These are phyloP conservation scores for Stenolophus ochropezus DNA, from an alignment of 2,888 invertebrate genomes.

Conservation along the genomic window DNA sequence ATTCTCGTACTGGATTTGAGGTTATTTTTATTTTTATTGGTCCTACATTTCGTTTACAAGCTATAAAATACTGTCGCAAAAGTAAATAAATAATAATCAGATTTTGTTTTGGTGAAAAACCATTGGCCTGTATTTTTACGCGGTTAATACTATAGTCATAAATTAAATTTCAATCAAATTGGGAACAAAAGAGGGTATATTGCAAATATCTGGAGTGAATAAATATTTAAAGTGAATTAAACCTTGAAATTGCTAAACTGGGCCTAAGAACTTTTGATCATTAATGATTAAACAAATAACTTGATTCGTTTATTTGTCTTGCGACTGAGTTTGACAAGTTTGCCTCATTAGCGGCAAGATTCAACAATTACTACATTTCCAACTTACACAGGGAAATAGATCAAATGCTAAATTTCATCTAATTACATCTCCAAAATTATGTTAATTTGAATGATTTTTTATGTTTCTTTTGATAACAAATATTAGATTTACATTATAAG, in stretches of 20 bases:
- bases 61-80: constrained; percentile 28
- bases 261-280: constrained; percentile 16
- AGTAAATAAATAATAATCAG: constrained; percentile 37
- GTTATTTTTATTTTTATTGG: constrained; percentile 40
- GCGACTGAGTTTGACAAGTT: background rate
- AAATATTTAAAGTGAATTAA: constrained; percentile 18
- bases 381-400: too few relatives aligned
- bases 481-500: too few relatives aligned
- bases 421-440: too few relatives aligned
- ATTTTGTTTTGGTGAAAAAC: background rate
- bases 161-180: constrained; percentile 23
- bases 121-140: constrained; percentile 2
- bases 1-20: background rate
- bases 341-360: background rate
- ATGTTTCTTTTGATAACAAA: too few relatives aligned
- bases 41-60: constrained; percentile 46
- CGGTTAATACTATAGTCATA: background rate
- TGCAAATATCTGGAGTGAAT: background rate
- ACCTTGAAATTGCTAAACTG: background rate
- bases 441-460: too few relatives aligned
- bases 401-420: too few relatives aligned
- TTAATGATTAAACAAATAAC: constrained; percentile 33
- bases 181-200: background rate
- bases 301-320: constrained; percentile 44
- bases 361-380: background rate